Percentiles rank a stretch among this genome's conserved stretches.
Evolutionary conservation across 2,888 invertebrate genomes (phyloP).

Genomic region (Agelastica alni): DNA sequence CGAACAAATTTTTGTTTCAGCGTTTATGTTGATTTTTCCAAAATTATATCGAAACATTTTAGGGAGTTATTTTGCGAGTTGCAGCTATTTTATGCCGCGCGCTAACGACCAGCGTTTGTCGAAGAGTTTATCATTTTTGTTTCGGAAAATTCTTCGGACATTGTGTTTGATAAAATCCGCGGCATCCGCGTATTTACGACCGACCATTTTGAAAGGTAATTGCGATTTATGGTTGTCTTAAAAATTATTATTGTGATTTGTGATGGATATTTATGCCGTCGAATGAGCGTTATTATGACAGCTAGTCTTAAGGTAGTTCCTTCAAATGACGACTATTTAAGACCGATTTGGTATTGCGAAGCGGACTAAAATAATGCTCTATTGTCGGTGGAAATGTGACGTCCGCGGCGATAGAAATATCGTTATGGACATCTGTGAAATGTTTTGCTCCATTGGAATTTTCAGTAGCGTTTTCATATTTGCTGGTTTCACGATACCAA

Average conservation of each 20-base stretch:
- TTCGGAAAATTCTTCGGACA: slow-evolving; percentile 22
- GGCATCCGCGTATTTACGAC: slow-evolving; percentile 31
- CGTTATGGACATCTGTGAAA: slow-evolving; percentile 2
- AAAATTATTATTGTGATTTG: slow-evolving; percentile 37
- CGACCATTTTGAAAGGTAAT: slow-evolving; percentile 31
- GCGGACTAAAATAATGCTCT: slow-evolving; percentile 1
- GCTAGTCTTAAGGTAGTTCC: slow-evolving; percentile 13
- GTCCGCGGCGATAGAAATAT: slow-evolving; percentile 15
- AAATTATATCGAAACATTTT: too few relatives aligned
- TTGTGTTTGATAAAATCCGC: slow-evolving; percentile 20
- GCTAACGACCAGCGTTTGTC: too few relatives aligned
- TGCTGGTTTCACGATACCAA: background rate
- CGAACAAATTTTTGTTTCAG: too few relatives aligned
- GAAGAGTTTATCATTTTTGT: too few relatives aligned
- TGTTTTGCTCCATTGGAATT: too few relatives aligned
- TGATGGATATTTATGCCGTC: slow-evolving; percentile 30
- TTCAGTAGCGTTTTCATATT: too few relatives aligned
- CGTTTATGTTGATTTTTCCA: too few relatives aligned
- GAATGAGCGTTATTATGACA: slow-evolving; percentile 24
- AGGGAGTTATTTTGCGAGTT: too few relatives aligned
- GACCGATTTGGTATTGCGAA: slow-evolving; percentile 15
- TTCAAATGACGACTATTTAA: slow-evolving; percentile 1
- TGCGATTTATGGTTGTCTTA: slow-evolving; percentile 40
- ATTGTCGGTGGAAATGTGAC: slow-evolving; percentile 8
- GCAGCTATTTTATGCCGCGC: too few relatives aligned